Percentiles rank a stretch among this genome's conserved stretches.
phyloP scores from a whole-genome alignment of 2,888 invertebrate genomes.

The Gari tellinella region DNA sequence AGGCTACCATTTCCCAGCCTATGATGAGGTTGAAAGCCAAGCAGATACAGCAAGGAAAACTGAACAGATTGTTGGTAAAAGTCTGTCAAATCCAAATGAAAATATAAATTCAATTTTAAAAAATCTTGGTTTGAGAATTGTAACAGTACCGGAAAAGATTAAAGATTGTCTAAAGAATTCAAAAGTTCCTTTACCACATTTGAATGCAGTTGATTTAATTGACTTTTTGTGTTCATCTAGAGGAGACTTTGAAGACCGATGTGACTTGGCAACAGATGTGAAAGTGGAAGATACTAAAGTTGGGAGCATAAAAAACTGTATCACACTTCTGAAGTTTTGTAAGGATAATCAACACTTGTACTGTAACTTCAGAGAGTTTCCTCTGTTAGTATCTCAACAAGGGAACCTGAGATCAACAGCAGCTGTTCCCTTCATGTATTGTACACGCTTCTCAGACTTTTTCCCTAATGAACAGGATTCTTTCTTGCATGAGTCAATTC shows the following conservation, averaged over 20 bases:
- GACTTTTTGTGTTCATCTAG: slow-evolving; percentile 20
- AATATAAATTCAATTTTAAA: slow-evolving; percentile 17
- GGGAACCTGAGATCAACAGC: too few relatives aligned
- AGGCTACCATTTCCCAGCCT: too few relatives aligned
- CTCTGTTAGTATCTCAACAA: too few relatives aligned
- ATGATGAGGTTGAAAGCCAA: too few relatives aligned
- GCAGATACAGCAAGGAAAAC: neutral
- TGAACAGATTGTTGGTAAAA: neutral
- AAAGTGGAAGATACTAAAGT: slow-evolving; percentile 15
- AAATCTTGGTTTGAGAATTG: slow-evolving; percentile 35
- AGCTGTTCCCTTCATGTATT: too few relatives aligned
- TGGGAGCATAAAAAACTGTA: slow-evolving; percentile 6
- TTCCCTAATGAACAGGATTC: too few relatives aligned
- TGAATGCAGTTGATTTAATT: slow-evolving; percentile 13
- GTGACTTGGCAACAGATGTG: slow-evolving; percentile 7
- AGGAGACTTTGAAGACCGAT: neutral
- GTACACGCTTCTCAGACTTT: too few relatives aligned
- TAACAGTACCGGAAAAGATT: slow-evolving; percentile 8
- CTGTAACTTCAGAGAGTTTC: too few relatives aligned
- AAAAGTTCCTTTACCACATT: neutral
- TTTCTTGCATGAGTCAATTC: too few relatives aligned
- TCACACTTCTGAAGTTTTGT: slow-evolving; percentile 58
- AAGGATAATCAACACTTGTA: slow-evolving; percentile 22
- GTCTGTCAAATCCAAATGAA: neutral
- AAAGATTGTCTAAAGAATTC: slow-evolving; percentile 13